phyloP scores from a whole-genome alignment of 2,797 vertebrate genomes.

The Natrix natrix region DNA sequence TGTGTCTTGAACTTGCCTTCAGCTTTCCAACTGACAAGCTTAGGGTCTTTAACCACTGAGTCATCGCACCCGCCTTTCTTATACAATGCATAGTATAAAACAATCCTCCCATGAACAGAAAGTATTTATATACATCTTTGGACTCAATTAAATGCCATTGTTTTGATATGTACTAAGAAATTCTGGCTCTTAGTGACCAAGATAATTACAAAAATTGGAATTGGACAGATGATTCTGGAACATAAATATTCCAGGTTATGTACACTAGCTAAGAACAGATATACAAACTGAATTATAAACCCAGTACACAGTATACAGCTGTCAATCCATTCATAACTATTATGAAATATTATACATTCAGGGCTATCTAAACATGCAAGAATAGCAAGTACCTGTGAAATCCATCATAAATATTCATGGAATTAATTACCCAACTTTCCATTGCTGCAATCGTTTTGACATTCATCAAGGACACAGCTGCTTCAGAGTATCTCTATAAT shows the following conservation, averaged over 20 bases:
- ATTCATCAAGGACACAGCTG: slow-evolving; percentile 69
- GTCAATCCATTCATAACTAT: slow-evolving; percentile 32
- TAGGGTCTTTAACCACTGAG: background rate
- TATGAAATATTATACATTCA: slow-evolving; percentile 44
- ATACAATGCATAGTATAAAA: background rate
- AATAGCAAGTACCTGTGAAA: slow-evolving; percentile 51
- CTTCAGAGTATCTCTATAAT: slow-evolving; percentile 72
- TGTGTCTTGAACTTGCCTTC: background rate
- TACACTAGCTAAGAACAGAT: slow-evolving; percentile 5
- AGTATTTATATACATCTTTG: background rate
- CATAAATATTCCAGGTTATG: background rate
- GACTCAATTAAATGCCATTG: background rate
- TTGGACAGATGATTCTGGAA: background rate
- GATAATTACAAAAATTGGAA: background rate
- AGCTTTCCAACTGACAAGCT: background rate
- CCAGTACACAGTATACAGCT: background rate
- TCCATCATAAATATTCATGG: slow-evolving; percentile 70
- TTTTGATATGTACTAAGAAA: background rate
- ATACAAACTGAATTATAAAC: background rate
- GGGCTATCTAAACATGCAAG: slow-evolving; percentile 39
- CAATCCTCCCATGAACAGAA: background rate
- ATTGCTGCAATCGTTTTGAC: slow-evolving; percentile 49
- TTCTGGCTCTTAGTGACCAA: background rate
- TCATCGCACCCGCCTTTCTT: background rate
- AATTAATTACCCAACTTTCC: slow-evolving; percentile 73